phyloP scores from a whole-genome alignment of 2,113 vertebrate species.

The Oreotrochilus melanogaster region DNA sequence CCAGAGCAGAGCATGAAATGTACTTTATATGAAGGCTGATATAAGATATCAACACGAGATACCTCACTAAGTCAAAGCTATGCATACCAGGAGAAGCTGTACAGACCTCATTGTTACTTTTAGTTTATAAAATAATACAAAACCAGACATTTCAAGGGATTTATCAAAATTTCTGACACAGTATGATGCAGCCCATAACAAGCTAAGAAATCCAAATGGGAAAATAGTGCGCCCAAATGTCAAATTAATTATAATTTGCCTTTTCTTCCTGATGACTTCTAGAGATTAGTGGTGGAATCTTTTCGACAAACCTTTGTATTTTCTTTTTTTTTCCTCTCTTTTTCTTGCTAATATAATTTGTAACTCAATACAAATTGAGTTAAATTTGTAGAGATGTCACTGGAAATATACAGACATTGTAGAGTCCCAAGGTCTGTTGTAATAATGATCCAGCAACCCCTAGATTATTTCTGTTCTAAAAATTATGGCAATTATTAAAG shows the following conservation, averaged over 20 bases:
- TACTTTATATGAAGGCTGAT: background rate
- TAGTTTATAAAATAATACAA: background rate
- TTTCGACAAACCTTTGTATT: background rate
- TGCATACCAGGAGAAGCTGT: background rate
- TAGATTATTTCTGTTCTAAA: background rate
- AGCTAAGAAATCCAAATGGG: background rate
- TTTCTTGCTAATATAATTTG: background rate
- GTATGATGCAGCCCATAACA: background rate
- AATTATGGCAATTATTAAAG: fast-evolving
- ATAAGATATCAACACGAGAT: background rate
- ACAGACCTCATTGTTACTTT: background rate
- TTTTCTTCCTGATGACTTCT: background rate
- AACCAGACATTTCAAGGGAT: background rate
- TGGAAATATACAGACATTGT: background rate
- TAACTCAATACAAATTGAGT: background rate
- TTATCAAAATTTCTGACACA: background rate
- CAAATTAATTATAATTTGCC: background rate
- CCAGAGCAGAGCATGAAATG: background rate
- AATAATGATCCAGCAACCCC: background rate
- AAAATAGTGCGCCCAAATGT: fast-evolving
- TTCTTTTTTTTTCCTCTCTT: background rate
- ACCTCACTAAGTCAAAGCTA: background rate
- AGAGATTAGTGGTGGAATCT: background rate
- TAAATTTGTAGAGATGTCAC: background rate
- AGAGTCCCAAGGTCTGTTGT: background rate